These are phyloP conservation scores for Drosophila sucinea DNA, from an alignment of 1,140 invertebrate species.

Conservation along the genomic window DNA sequence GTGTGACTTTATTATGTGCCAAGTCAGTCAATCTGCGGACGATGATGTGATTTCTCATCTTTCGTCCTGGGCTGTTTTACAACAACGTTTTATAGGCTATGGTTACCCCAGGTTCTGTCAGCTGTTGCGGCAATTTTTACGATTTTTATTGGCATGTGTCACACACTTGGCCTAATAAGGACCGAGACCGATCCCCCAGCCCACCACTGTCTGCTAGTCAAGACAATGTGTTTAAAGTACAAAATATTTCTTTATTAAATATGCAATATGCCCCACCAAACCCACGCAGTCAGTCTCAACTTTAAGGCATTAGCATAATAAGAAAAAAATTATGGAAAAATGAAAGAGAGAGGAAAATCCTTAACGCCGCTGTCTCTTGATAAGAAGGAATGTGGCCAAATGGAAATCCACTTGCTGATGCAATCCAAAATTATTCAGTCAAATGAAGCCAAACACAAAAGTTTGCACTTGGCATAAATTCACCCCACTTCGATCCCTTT, in stretches of 20 bases:
- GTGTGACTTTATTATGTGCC: conserved; percentile 79
- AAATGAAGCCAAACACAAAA: conserved; percentile 80
- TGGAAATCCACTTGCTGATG: conserved; percentile 62
- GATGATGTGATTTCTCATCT: conserved; percentile 54
- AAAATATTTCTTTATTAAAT: conserved; percentile 54
- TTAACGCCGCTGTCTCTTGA: conserved; percentile 60
- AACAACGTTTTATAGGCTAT: conserved; percentile 39
- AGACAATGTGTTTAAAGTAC: conserved; percentile 40
- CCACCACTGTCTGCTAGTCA: background rate
- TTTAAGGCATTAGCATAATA: conserved; percentile 74
- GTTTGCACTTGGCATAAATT: conserved; percentile 79
- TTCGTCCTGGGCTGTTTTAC: conserved; percentile 31
- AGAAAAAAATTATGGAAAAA: conserved; percentile 30
- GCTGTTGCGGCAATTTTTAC: conserved; percentile 51
- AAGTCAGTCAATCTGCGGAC: conserved; percentile 76
- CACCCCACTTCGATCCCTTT: conserved; percentile 21
- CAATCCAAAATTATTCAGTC: conserved; percentile 80
- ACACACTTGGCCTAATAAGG: conserved; percentile 13
- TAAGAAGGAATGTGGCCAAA: conserved; percentile 39
- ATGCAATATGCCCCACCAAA: conserved; percentile 34
- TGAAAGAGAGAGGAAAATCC: background rate
- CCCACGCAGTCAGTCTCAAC: conserved; percentile 8
- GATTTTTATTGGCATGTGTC: conserved; percentile 67
- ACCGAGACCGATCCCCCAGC: conserved; percentile 24
- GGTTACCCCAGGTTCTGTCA: conserved; percentile 14